Evolutionary conservation across 2,113 vertebrate genomes (phyloP), one percentile per base, ranked within the genome.

Genomic region (Loxodonta africana): DNA sequence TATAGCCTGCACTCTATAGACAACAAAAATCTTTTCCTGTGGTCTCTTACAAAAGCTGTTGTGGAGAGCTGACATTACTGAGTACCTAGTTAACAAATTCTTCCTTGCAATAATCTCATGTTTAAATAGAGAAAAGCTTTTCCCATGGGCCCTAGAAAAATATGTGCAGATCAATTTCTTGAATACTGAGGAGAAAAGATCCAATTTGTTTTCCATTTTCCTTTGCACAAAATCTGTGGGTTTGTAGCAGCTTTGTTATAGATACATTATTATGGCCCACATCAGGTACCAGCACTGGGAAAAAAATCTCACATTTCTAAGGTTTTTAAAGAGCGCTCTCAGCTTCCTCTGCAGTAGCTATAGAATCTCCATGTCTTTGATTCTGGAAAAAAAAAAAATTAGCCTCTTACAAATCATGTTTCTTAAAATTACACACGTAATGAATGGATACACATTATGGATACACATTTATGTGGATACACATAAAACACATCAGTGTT

Each of bases 341-440:
- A 46, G 26, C 2, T 33, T 83, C 69, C 4, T 87, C 94, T 83
- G 44, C 0, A 20, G 1, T 11, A 71, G 4, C 0, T 60, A 1
- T 0, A 82, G 0, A 0, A 2, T 28, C 77, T 44, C 60, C 62
- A 25, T 2, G 8, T 41, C 0, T 20, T 63, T 0, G 5, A 65
- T 0, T 3, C 97, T 98, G 94, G 90, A 93, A 94, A 87, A 88
- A 86, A 37, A 37, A 37, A 91, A 96, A 96, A 90, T 37, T 41
- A 91, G 57, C 18, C 28, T 82, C 4, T 93, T 92, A 83, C 6
- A 89, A 92, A 48, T 96, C 87, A n/a, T 21, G 62, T 81, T 65
- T 76, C 63, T 83, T 88, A 94, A 91, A 81, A 44, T 83, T 57
- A 76, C 26, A 65, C 14, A 83, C 53, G 5, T 30, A 86, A 90